phyloP scores from a whole-genome alignment of 2,888 invertebrate species.

The Megalurothrips usitatus region DNA sequence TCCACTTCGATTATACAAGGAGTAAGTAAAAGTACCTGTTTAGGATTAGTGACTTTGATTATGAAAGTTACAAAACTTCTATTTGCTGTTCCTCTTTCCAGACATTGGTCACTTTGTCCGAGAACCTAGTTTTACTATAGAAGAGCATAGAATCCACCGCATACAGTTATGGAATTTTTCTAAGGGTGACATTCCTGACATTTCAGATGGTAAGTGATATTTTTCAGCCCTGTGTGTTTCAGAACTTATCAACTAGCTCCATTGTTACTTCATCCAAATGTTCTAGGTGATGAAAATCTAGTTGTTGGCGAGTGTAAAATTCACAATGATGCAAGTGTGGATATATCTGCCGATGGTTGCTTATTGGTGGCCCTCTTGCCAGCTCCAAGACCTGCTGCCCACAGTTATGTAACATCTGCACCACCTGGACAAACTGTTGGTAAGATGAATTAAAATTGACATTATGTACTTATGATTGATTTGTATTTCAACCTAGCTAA shows the following conservation, averaged over 20 bases:
- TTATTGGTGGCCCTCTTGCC: conserved; percentile 72
- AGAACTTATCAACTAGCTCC: too few relatives aligned
- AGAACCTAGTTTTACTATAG: not conserved
- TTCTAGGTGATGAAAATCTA: conserved; percentile 64
- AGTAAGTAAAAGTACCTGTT: not conserved
- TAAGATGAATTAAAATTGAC: conserved; percentile 29
- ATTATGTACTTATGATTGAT: conserved; percentile 29
- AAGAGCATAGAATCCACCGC: conserved; percentile 51
- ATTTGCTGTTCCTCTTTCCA: not conserved
- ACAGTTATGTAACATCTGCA: conserved; percentile 64
- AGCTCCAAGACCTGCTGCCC: conserved; percentile 62
- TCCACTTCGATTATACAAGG: not conserved
- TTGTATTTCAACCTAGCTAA: conserved; percentile 16
- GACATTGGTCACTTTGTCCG: conserved; percentile 8
- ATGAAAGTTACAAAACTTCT: too few relatives aligned
- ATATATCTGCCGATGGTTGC: conserved; percentile 73
- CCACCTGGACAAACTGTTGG: conserved; percentile 32
- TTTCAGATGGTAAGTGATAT: conserved; percentile 60
- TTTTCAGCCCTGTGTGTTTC: too few relatives aligned
- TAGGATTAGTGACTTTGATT: too few relatives aligned
- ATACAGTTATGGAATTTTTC: conserved; percentile 84
- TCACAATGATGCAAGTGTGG: conserved; percentile 82
- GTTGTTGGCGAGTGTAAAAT: conserved; percentile 77
- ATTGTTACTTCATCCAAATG: not conserved
- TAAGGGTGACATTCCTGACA: conserved; percentile 64